Percentiles rank a stretch among this genome's conserved stretches.
These are phyloP conservation scores for Perognathus longimembris DNA, from an alignment of 2,113 vertebrate genomes.

Conservation along the genomic window DNA sequence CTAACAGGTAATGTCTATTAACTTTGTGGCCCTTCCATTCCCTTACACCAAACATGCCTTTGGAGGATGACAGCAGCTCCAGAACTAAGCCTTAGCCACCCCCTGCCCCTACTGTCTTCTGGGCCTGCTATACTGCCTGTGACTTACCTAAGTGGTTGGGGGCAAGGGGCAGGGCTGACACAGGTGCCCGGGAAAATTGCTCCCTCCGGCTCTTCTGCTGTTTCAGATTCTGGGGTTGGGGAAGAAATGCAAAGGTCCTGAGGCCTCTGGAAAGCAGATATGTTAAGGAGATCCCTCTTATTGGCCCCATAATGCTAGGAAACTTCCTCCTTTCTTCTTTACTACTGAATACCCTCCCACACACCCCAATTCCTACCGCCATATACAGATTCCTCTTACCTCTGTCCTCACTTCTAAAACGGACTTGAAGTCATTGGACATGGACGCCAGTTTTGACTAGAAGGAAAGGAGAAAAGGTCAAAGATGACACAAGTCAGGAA, in stretches of 20 bases:
- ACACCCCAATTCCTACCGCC: neutral
- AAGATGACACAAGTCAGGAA: neutral
- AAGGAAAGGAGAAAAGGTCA: constrained; percentile 56
- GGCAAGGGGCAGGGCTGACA: constrained; percentile 88
- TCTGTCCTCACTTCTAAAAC: constrained; percentile 96
- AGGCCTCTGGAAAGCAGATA: constrained; percentile 21
- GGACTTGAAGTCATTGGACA: constrained; percentile 97
- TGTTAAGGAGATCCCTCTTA: neutral
- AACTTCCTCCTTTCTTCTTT: neutral
- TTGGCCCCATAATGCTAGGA: neutral
- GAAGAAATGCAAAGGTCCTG: constrained; percentile 29
- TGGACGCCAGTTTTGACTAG: constrained; percentile 95
- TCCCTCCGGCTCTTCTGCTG: constrained; percentile 95
- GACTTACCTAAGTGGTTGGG: constrained; percentile 92
- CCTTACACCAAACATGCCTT: neutral
- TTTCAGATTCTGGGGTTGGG: constrained; percentile 91
- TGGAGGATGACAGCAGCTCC: neutral
- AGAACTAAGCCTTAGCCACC: neutral
- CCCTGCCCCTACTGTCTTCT: no score
- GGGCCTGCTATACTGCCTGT: neutral
- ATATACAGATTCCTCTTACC: constrained; percentile 83
- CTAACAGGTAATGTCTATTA: neutral
- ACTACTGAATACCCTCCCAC: neutral
- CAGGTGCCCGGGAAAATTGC: constrained; percentile 92
- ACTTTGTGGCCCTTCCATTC: neutral